Evolutionary conservation across 2,113 vertebrate species (phyloP), one percentile per base, ranked within the genome.

Genomic region (Aramus guarauna): DNA sequence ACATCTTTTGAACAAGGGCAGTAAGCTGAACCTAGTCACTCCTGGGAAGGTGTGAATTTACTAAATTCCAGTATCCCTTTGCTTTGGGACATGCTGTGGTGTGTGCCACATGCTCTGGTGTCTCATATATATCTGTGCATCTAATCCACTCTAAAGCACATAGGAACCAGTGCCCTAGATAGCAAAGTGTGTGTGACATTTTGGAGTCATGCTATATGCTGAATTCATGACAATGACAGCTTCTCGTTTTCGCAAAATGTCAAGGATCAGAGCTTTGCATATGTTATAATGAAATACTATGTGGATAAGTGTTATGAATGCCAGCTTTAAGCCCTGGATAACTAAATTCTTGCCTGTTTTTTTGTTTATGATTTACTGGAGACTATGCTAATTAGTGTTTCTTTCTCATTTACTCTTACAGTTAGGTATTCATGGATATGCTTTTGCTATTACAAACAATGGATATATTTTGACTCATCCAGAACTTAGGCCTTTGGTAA

Each of bases 391-490:
- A 98, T 97, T 91, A 92, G 34, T 85, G 34, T 91, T 97, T 96
- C 80, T 97, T 64, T 98, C 64, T 96, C 26, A 12, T 96, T 95
- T 97, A 43, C 66, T 86, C 91, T 96, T 98, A 68, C 95, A 99
- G 99, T 97, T 99, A 97, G 99, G 99, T 88, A 99, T 99, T 98
- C 99, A 99, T 5, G 99, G 99, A 90, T 99, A 99, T 59, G 99
- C 99, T 92, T 99, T 99, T 97, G 99, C 99, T 95, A 99, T 99
- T 97, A 99, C 99, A 78, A 99, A 99, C 98, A 99, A 99, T 30
- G 99, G 99, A 92, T 99, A 99, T 95, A 99, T 99, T 97, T 98
- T 99, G 97, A 99, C 99, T 39, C 99, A 99, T 91, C 99, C 99
- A 71, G 99, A 99, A 95, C 98, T 99, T 60, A 98, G 99, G 76